phyloP scores from a whole-genome alignment of 2,888 invertebrate species.

The Disparrhopalites patrizii region DNA sequence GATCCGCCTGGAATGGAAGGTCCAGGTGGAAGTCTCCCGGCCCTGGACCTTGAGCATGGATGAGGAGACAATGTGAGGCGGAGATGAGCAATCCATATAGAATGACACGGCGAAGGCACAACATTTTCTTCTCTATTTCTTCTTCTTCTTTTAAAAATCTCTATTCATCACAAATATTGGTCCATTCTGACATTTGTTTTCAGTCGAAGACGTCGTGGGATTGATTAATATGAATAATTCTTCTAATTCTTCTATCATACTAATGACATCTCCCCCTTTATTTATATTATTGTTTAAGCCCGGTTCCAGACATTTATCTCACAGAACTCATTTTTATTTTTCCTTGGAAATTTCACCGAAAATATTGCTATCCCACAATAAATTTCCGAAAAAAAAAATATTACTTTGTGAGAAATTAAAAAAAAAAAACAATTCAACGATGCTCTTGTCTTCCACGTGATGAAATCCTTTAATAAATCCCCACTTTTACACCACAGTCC shows the following conservation, averaged over 20 bases:
- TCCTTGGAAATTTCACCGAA: too few species aligned
- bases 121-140: conserved; percentile 28
- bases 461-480: too few species aligned
- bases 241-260: neutral
- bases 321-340: too few species aligned
- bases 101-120: conserved; percentile 33
- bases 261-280: neutral
- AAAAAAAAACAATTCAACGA: neutral
- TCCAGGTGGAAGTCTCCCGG: conserved; percentile 30
- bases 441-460: too few species aligned
- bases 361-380: too few species aligned
- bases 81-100: conserved; percentile 29
- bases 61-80: conserved; percentile 39
- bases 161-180: too few species aligned
- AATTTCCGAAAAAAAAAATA: too few species aligned
- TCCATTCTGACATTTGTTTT: neutral
- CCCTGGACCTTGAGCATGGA: conserved; percentile 49
- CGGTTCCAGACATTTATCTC: too few species aligned
- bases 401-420: neutral
- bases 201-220: neutral
- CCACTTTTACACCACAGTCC: too few species aligned
- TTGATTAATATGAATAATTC: neutral
- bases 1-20: neutral
- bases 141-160: too few species aligned
- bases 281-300: neutral